A percentile compares a stretch with the other conserved stretches of the same genome.
Conservation (phyloP, 2,797 vertebrate species). For the Sciurus carolinensis region DNA sequence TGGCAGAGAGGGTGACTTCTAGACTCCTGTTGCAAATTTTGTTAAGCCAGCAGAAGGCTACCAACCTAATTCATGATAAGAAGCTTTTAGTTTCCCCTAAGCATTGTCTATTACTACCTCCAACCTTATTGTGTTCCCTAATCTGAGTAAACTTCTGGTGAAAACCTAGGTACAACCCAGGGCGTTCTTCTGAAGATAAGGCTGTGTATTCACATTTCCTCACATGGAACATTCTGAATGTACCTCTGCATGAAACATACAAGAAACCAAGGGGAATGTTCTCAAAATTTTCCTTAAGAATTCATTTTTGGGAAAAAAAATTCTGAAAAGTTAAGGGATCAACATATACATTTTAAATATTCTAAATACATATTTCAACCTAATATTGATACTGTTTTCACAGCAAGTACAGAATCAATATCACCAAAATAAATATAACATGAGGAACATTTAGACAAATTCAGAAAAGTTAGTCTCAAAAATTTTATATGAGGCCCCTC, state of each 20-base stretch:
- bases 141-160: conserved; percentile 52
- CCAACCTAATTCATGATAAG: background rate
- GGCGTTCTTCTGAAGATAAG: conserved; percentile 46
- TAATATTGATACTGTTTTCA: conserved; percentile 19
- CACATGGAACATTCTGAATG: conserved; percentile 9
- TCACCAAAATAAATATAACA: conserved; percentile 53
- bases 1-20: background rate
- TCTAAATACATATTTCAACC: conserved; percentile 30
- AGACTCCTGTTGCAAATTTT: background rate
- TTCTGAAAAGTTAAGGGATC: background rate
- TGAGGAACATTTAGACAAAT: conserved; percentile 22
- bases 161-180: conserved; percentile 55
- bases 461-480: conserved; percentile 36
- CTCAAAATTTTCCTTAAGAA: background rate
- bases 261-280: background rate
- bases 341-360: background rate
- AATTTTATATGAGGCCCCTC: background rate
- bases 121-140: background rate
- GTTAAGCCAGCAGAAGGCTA: background rate
- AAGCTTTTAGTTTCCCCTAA: background rate
- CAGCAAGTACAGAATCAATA: background rate
- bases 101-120: background rate
- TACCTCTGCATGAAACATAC: background rate
- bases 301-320: background rate
- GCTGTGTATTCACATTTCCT: background rate